phyloP scores from a whole-genome alignment of 1,140 invertebrate species.

The Diprion similis region DNA sequence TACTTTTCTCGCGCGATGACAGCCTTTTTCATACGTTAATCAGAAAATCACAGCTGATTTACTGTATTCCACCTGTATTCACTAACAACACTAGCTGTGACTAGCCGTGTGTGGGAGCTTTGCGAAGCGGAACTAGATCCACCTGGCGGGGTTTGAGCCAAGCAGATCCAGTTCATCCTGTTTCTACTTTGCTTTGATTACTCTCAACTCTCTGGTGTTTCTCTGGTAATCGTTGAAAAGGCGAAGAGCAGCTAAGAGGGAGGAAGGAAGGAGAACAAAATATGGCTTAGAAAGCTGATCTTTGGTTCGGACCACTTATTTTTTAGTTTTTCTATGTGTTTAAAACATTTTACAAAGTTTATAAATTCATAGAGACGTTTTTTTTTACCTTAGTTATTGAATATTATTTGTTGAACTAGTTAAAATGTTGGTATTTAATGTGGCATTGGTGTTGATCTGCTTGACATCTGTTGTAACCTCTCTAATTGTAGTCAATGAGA shows the following conservation, averaged over 20 bases:
- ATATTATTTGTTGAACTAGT: neutral
- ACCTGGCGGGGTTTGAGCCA: no score
- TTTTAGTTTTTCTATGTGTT: slow-evolving; percentile 40
- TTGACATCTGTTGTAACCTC: slow-evolving; percentile 36
- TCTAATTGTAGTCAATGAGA: slow-evolving; percentile 23
- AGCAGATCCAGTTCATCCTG: no score
- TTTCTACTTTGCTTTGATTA: no score
- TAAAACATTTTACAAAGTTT: slow-evolving; percentile 22
- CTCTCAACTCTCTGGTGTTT: no score
- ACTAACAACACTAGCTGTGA: no score
- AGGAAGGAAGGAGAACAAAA: neutral
- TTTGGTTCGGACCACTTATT: slow-evolving; percentile 33
- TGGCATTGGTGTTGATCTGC: slow-evolving; percentile 28
- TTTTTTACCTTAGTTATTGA: slow-evolving; percentile 10
- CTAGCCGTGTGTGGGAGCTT: no score
- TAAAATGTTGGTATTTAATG: slow-evolving; percentile 23
- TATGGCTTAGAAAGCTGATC: slow-evolving; percentile 29
- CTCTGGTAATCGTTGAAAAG: no score
- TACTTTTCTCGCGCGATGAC: neutral
- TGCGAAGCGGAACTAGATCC: no score
- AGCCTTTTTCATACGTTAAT: neutral
- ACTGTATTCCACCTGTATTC: neutral
- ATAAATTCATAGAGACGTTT: neutral
- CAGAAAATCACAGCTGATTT: slow-evolving; percentile 1
- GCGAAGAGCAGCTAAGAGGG: no score